A percentile compares a stretch with the other conserved stretches of the same genome.
Conservation (phyloP, 2,888 invertebrate species). For the Dermolepida albohirtum region DNA sequence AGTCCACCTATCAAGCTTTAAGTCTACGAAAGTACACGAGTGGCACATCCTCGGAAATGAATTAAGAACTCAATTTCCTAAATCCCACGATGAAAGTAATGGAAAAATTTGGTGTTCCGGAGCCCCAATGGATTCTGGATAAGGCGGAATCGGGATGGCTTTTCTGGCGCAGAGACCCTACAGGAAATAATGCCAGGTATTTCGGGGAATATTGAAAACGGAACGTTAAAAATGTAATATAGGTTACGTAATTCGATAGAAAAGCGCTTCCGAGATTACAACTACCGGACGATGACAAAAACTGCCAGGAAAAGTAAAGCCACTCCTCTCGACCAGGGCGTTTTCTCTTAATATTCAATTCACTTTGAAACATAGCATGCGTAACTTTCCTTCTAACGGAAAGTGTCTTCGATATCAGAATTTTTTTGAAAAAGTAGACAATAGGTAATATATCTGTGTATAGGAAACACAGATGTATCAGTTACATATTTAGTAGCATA, state of each 20-base stretch:
- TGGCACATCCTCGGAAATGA: constrained; percentile 12
- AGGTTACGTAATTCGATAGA: constrained; percentile 47
- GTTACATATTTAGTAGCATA: too few species aligned
- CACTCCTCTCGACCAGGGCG: neutral
- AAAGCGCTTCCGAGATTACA: constrained; percentile 44
- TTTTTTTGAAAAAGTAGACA: too few species aligned
- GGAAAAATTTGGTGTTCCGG: constrained; percentile 56
- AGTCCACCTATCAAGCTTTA: neutral
- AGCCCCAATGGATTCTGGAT: constrained; percentile 65
- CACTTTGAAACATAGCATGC: constrained; percentile 20
- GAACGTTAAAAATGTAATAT: constrained; percentile 46
- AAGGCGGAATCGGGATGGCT: constrained; percentile 60
- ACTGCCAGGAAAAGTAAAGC: constrained; percentile 11
- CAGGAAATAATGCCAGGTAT: constrained; percentile 59
- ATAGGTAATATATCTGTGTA: too few species aligned
- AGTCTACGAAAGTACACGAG: neutral
- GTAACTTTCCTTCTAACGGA: constrained; percentile 5
- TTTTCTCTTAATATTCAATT: constrained; percentile 34
- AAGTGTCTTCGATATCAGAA: neutral
- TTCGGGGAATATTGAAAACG: constrained; percentile 40
- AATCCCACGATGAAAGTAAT: constrained; percentile 52
- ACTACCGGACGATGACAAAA: constrained; percentile 25
- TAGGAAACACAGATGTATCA: too few species aligned
- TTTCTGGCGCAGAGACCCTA: constrained; percentile 62
- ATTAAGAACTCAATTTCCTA: constrained; percentile 40